phyloP scores from a whole-genome alignment of 37 sponge, comb jelly and placozoan genomes.

The Halisarca cf. caerulea region DNA sequence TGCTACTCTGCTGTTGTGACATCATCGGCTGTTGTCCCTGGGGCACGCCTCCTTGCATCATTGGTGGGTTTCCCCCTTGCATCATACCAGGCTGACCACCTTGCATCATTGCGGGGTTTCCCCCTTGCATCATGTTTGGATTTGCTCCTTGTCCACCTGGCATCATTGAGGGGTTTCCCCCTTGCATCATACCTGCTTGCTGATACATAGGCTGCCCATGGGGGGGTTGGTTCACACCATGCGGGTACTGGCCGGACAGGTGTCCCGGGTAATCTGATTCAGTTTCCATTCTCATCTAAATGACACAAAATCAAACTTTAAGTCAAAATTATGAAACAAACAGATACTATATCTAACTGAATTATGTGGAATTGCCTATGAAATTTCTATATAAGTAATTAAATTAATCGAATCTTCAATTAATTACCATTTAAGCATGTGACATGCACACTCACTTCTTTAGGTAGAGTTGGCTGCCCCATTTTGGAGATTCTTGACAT shows the following conservation, averaged over 20 bases:
- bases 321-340: no score
- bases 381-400: background rate
- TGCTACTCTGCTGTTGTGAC: conserved; percentile 5
- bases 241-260: no score
- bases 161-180: conserved; percentile 8
- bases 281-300: background rate
- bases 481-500: conserved; percentile 83
- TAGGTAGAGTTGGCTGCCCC: conserved; percentile 77
- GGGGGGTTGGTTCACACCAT: no score
- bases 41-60: conserved; percentile 26
- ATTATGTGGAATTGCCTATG: no score
- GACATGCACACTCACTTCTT: background rate
- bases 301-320: no score
- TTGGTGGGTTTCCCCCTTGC: conserved; percentile 18
- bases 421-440: no score
- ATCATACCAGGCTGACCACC: conserved; percentile 9
- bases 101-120: conserved; percentile 27
- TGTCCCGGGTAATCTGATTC: background rate
- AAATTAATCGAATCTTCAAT: background rate
- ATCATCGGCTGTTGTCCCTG: conserved; percentile 9
- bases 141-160: background rate
- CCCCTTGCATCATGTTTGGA: conserved; percentile 18
- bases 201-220: background rate
- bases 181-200: conserved; percentile 9
- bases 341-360: no score